Conservation (phyloP, 2,888 invertebrate genomes). For the Glaucopsyche alexis region DNA sequence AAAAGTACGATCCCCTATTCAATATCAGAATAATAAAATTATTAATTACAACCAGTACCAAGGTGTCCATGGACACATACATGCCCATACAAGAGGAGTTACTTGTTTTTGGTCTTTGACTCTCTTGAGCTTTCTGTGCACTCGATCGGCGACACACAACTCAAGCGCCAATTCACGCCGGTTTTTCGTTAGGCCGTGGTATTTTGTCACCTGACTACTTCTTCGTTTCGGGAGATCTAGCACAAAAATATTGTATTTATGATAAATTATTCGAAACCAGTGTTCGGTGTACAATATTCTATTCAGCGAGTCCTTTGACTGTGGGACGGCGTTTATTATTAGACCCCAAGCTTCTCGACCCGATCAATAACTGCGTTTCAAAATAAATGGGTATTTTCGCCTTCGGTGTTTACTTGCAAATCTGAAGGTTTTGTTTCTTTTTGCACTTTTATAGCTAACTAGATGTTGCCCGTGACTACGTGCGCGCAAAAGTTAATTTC, state of each 20-base stretch:
- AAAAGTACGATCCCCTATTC: no score
- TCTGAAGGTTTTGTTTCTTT: background rate
- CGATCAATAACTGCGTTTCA: constrained; percentile 32
- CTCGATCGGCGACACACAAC: no score
- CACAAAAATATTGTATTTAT: background rate
- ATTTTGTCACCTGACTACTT: no score
- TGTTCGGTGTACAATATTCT: background rate
- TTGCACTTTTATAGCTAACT: background rate
- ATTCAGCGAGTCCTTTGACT: constrained; percentile 31
- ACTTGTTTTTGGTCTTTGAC: no score
- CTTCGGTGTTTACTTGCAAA: constrained; percentile 22
- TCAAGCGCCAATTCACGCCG: no score
- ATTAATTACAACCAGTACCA: no score
- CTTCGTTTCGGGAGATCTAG: background rate
- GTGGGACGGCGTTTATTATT: constrained; percentile 33
- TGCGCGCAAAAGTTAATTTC: background rate
- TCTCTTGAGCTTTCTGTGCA: no score
- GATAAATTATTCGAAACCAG: background rate
- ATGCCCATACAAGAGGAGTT: no score
- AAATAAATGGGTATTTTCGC: constrained; percentile 30
- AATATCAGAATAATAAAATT: no score
- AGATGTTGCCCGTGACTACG: no score
- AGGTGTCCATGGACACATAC: no score
- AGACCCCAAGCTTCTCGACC: constrained; percentile 30
- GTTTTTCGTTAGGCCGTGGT: no score